Evolutionary conservation across 2,113 vertebrate genomes (phyloP).

Genomic region (Egretta garzetta): DNA sequence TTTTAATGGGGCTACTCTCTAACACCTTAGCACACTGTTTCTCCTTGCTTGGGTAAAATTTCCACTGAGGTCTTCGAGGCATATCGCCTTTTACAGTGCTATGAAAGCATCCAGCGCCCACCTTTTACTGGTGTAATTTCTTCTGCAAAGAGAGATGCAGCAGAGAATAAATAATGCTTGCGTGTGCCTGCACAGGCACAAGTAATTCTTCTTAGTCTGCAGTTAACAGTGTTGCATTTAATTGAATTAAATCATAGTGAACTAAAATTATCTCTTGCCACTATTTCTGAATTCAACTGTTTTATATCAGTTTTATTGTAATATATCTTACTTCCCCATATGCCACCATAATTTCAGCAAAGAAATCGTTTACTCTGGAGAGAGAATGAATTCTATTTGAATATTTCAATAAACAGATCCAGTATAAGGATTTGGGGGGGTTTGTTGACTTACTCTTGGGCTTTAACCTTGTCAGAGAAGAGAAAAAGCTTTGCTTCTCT

Average conservation of each 20-base stretch:
- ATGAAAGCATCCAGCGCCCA: background rate
- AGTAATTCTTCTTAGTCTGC: conserved; percentile 46
- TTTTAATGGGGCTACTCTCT: background rate
- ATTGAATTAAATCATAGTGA: conserved; percentile 71
- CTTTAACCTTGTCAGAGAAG: conserved; percentile 58
- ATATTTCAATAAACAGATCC: conserved; percentile 73
- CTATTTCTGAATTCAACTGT: conserved; percentile 54
- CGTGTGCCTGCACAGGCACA: background rate
- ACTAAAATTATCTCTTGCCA: conserved; percentile 63
- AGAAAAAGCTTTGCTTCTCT: conserved; percentile 50
- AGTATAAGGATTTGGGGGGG: background rate
- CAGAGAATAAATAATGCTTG: conserved; percentile 41
- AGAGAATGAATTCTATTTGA: conserved; percentile 64
- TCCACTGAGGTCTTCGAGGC: background rate
- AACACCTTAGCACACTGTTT: background rate
- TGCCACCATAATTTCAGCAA: conserved; percentile 56
- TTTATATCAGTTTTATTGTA: conserved; percentile 72
- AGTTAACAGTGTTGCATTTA: conserved; percentile 58
- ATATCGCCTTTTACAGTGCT: background rate
- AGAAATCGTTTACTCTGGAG: conserved; percentile 41
- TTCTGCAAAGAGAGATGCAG: background rate
- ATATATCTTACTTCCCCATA: conserved; percentile 68
- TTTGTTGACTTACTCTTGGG: conserved; percentile 37
- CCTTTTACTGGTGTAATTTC: background rate
- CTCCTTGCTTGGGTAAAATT: background rate